Evolutionary conservation across 2,888 invertebrate genomes (phyloP), one percentile per base, ranked within the genome.

Genomic region (Drosophila multiciliata): DNA sequence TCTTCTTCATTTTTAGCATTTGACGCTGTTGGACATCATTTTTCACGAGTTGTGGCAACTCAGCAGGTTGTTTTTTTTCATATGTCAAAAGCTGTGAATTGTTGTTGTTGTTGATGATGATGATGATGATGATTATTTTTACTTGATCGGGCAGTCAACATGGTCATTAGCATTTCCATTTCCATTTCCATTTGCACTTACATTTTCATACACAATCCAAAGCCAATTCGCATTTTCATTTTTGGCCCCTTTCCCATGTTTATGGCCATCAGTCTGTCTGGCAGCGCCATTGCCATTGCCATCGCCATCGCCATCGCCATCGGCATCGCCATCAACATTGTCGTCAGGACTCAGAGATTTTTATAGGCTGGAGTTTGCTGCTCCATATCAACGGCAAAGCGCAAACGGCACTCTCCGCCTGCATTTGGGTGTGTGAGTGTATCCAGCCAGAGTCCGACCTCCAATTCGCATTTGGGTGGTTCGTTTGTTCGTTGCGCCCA

Each of bases 221-320:
- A 23, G n/a, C 36, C 50, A 50, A 26, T 54, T 59, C 17, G 6
- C 57, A 70, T 74, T 73, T 54, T 9, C 61, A 71, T 68, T 58
- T 35, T 38, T n/a, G 35, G 11, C 5, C 38, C 26, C 45, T 17
- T 53, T 17, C 54, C 54, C 71, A 71, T 75, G 66, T 62, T 55
- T 64, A 72, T 74, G 49, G 59, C 57, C 78, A 75, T 77, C 71
- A 73, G 86, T 86, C 86, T 72, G 76, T 67, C 68, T 73, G 74
- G 78, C 89, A 89, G 84, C 78, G 84, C 78, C 89, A 82, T 87
- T 84, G 82, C 87, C 79, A 82, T 89, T 82, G 74, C 82, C 89
- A 89, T 81, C 76, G 87, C 77, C 89, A 83, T 81, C 83, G 82
- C 87, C 79, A 82, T 78, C 84, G 65, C 54, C 67, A 79, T 81